Evolutionary conservation across 2,797 vertebrate species (phyloP).

Genomic region (Bovichtus diacanthus): DNA sequence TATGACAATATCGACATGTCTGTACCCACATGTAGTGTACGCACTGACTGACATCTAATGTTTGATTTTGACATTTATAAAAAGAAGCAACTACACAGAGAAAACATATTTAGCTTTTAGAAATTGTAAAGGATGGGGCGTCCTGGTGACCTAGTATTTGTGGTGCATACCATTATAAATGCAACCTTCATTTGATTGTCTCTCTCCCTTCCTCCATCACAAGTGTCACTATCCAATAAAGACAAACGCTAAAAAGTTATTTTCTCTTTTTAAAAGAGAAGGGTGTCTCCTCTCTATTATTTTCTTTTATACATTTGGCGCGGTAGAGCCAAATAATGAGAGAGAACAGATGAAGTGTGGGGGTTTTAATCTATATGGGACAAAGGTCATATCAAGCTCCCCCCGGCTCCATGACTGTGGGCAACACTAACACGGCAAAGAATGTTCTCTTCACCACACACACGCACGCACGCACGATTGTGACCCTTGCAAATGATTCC

Average conservation of each 20-base stretch:
- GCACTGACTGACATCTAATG: neutral
- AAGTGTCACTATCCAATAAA: neutral
- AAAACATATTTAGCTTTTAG: neutral
- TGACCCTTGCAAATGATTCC: neutral
- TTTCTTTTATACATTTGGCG: neutral
- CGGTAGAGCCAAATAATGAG: neutral
- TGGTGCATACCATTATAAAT: neutral
- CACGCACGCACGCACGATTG: too few species aligned
- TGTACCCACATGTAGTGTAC: neutral
- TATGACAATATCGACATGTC: neutral
- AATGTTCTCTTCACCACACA: neutral
- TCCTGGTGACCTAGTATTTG: neutral
- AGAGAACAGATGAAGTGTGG: neutral
- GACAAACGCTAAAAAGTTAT: too few species aligned
- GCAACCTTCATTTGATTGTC: neutral
- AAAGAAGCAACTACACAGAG: neutral
- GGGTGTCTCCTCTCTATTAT: neutral
- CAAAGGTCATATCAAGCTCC: neutral
- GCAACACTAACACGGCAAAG: neutral
- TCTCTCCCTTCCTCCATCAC: neutral
- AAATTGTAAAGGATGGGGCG: neutral
- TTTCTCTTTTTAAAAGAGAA: neutral
- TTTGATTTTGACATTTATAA: neutral
- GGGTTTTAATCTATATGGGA: neutral
- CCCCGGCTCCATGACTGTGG: neutral